phyloP scores from a whole-genome alignment of 2,113 vertebrate species.

The Dipodomys merriami region DNA sequence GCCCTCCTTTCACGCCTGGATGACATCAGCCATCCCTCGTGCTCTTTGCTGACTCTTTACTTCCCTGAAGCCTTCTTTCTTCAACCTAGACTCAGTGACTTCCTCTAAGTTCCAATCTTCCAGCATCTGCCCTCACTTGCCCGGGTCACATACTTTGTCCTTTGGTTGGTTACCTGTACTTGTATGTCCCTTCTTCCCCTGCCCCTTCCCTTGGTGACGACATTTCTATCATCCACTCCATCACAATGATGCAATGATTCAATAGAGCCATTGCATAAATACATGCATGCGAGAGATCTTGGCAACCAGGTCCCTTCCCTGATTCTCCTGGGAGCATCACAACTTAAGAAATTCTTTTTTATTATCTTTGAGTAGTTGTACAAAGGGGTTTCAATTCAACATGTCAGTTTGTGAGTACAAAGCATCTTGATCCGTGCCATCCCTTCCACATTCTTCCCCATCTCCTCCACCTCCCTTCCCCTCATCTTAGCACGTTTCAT shows the following conservation, averaged over 20 bases:
- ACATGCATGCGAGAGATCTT: not conserved
- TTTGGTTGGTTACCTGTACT: not conserved
- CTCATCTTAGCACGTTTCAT: too few species aligned
- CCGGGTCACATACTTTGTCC: not conserved
- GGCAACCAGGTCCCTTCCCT: not conserved
- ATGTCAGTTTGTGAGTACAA: too few species aligned
- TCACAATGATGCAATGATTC: not conserved
- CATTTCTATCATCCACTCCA: not conserved
- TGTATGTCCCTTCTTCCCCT: too few species aligned
- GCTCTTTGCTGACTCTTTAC: not conserved
- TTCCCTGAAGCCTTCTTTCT: not conserved
- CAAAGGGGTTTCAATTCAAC: too few species aligned
- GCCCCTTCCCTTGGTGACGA: not conserved
- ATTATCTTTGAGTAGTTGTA: too few species aligned
- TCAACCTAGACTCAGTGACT: not conserved
- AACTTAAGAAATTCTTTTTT: too few species aligned
- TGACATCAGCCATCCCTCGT: not conserved
- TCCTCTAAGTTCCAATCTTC: not conserved
- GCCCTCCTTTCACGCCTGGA: not conserved
- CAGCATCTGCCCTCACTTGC: not conserved
- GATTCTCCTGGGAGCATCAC: not conserved
- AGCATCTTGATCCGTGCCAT: too few species aligned
- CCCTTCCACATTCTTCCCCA: too few species aligned
- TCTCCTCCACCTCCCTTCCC: too few species aligned
- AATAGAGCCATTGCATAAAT: fast-evolving